A percentile compares a stretch with the other conserved stretches of the same genome.
phyloP scores from a whole-genome alignment of 2,113 vertebrate genomes.

The Chunga burmeisteri region DNA sequence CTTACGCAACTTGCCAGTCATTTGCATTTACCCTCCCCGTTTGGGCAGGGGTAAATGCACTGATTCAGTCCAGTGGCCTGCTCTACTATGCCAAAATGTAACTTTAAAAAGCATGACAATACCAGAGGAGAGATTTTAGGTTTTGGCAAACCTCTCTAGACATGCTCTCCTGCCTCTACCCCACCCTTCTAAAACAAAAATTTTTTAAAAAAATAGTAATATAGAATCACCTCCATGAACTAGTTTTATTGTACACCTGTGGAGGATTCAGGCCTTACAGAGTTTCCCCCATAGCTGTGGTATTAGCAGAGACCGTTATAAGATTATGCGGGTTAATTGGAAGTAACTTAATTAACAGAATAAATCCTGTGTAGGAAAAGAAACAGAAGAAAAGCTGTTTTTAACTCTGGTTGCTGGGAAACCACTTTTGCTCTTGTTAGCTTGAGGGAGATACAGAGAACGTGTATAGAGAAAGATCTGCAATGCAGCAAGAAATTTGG shows the following conservation, averaged over 20 bases:
- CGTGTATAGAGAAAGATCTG: conserved; percentile 54
- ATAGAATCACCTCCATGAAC: not conserved
- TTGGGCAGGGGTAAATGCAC: not conserved
- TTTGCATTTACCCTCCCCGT: not conserved
- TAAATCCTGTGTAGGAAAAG: conserved; percentile 69
- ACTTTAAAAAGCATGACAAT: not conserved
- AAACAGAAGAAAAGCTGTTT: conserved; percentile 73
- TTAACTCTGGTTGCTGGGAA: conserved; percentile 74
- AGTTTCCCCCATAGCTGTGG: conserved; percentile 51
- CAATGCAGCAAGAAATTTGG: conserved; percentile 60
- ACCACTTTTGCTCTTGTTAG: conserved; percentile 70
- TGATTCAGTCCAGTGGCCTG: not conserved
- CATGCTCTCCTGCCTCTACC: not conserved
- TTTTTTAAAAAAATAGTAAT: not conserved
- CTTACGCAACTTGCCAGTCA: not conserved
- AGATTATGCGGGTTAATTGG: conserved; percentile 73
- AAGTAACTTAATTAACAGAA: conserved; percentile 78
- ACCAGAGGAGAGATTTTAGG: not conserved
- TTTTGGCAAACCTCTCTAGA: not conserved
- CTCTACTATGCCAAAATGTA: not conserved
- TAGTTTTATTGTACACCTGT: not conserved
- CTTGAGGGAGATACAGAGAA: conserved; percentile 64
- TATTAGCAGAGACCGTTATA: conserved; percentile 65
- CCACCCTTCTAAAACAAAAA: not conserved
- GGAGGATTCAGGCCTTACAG: conserved; percentile 31